phyloP scores from a whole-genome alignment of 2,797 vertebrate species.

The Phalloptychus januarius region DNA sequence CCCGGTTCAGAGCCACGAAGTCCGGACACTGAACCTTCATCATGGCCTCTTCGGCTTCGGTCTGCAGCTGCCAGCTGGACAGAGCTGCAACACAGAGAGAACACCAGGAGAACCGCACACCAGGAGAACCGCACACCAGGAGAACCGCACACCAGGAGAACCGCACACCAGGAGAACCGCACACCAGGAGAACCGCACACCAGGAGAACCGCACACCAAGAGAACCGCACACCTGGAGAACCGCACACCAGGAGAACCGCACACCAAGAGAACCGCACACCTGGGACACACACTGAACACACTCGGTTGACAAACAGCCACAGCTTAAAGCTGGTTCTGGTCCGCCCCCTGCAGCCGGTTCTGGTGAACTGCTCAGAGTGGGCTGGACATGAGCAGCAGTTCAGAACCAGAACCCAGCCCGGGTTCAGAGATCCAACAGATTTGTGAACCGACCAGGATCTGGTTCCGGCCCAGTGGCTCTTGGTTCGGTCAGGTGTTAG shows the following conservation, averaged over 20 bases:
- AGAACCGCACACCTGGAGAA: too few relatives aligned
- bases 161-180: too few relatives aligned
- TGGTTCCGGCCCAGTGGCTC: background rate
- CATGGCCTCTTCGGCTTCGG: background rate
- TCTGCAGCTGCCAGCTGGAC: conserved; percentile 51
- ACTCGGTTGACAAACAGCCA: background rate
- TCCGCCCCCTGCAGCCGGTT: background rate
- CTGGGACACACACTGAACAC: too few relatives aligned
- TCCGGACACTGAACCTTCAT: background rate
- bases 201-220: too few relatives aligned
- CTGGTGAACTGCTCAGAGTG: background rate
- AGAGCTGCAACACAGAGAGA: conserved; percentile 40
- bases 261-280: too few relatives aligned
- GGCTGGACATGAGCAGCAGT: background rate
- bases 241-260: too few relatives aligned
- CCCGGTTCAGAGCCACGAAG: conserved; percentile 62
- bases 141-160: too few relatives aligned
- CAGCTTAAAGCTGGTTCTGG: background rate
- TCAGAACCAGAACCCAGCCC: background rate
- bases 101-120: background rate
- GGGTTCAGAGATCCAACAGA: too few relatives aligned
- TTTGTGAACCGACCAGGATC: too few relatives aligned
- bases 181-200: too few relatives aligned
- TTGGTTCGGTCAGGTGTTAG: too few relatives aligned
- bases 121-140: too few relatives aligned